These are phyloP conservation scores for Drosophila grimshawi DNA, from an alignment of 1,140 invertebrate genomes.

Conservation along the genomic window DNA sequence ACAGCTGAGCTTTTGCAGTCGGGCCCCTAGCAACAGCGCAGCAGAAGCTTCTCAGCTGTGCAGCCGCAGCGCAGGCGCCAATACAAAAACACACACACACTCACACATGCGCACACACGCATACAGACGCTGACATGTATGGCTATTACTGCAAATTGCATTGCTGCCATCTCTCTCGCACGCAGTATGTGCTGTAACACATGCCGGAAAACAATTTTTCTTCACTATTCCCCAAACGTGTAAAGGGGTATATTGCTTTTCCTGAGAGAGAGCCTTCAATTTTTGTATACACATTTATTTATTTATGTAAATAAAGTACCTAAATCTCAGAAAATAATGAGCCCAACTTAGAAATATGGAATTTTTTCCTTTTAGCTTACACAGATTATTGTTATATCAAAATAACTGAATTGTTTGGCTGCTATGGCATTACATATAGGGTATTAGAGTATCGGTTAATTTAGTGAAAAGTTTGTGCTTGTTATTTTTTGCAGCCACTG, in stretches of 20 bases:
- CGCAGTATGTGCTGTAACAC: conserved; percentile 54
- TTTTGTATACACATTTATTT: too few species aligned
- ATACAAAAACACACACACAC: conserved; percentile 1
- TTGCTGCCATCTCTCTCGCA: conserved; percentile 71
- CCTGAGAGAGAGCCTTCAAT: too few species aligned
- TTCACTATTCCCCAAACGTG: neutral
- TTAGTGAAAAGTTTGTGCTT: neutral
- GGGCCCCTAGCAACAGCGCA: conserved; percentile 49
- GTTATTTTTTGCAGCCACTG: conserved; percentile 17
- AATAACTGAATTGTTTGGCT: too few species aligned
- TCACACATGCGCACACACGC: neutral
- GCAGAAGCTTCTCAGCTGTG: conserved; percentile 49
- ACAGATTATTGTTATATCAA: neutral
- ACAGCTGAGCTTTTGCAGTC: conserved; percentile 57
- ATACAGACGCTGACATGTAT: conserved; percentile 18
- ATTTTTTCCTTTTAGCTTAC: too few species aligned
- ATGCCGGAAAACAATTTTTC: conserved; percentile 64
- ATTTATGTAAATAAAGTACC: too few species aligned
- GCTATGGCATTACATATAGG: neutral
- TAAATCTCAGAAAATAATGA: too few species aligned
- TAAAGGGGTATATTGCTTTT: neutral
- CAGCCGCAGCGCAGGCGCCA: conserved; percentile 43
- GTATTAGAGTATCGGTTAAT: neutral
- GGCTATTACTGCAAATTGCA: conserved; percentile 73
- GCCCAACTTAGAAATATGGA: too few species aligned